Base-by-base conservation (phyloP, 2,888 invertebrate species). In the Subacronicta megacephala region DNA sequence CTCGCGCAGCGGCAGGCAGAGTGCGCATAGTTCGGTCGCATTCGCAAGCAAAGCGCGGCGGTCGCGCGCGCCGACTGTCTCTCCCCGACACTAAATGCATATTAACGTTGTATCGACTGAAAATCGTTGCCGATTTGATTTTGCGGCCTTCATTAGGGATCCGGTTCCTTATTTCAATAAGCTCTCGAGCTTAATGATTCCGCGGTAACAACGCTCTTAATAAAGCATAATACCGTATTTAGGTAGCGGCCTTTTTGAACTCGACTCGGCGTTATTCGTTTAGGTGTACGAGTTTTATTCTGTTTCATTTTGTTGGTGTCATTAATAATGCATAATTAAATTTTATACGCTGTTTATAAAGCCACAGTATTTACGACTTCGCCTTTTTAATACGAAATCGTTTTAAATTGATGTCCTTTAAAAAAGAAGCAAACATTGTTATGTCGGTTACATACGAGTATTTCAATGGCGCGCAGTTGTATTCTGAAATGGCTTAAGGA, bases 141-240 rank as follows among this genome's bases (percentile, higher is more conserved):
- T 90, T 87, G 93, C 91, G 74, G 85, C 90, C 90, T 93, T 93
- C 93, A 93, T 94, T 94, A 94, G 85, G 85, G 89, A 87, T 85
- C 92, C 91, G 90, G 91, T 92, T 90, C 84, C 89, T 90, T 90
- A 90, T 91, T 93, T 90, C 91, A 93, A 91, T 92, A 90, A 90
- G 88, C 86, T 83, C 81, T 82, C 82, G 82, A 81, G 78, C 85
- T 87, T 93, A 94, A 94, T 89, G 92, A 92, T 90, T 90, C 87
- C 84, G 81, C 87, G 80, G 87, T 81, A 88, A 90, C 90, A 89
- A 88, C 86, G 89, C 85, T 88, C 88, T 91, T 90, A 89, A 63
- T 90, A 83, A 89, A 84, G 85, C 81, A 86, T 90, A 88, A 89
- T 88, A 82, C 88, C 89, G 87, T 89, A 91, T 92, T 92, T 90